Evolutionary conservation across 2,113 vertebrate species (phyloP), one percentile per base, ranked within the genome.

Genomic region (Myrmophylax atrothorax): DNA sequence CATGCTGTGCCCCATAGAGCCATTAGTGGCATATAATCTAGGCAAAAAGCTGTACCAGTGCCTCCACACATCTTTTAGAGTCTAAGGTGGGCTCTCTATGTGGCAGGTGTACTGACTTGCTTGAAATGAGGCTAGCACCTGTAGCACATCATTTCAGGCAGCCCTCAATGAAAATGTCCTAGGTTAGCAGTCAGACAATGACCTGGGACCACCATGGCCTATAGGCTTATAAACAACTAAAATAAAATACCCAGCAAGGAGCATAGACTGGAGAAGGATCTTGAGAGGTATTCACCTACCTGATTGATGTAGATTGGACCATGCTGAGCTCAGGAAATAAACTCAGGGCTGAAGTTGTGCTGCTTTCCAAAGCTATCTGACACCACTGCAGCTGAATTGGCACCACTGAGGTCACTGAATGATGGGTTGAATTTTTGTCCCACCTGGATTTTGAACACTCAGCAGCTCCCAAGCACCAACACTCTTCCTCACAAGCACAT

Each of bases 371-470:
- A 69, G n/a, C 31, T 42, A 23, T 31, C 84, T 66, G 46, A 76
- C 78, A 91, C 40, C 46, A 15, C 0, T 66, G 42, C 90, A 81
- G 90, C 90, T 96, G 90, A 95, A 67, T 8, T 83, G 42, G 75
- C 93, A 88, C n/a, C 9, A 9, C 64, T 62, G 62, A 89, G 24
- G n/a, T 46, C 87, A 74, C 18, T 94, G 75, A 95, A 49, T 52
- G 75, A 92, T 67, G 85, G 50, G 67, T 10, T 92, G 55, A 55
- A 91, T 86, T 95, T 83, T 89, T 88, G 78, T 87, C 90, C 44
- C 76, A 94, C 93, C 76, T 92, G 85, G 33, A 74, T 96, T 95
- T 84, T 91, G 92, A 97, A 60, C 75, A 67, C 72, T 96, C 92
- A 93, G 92, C 92, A 95, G 63, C 78, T 90, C 72, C 13, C 72